Conservation (phyloP, 2,797 vertebrate species). For the Lithobates sylvaticus region DNA sequence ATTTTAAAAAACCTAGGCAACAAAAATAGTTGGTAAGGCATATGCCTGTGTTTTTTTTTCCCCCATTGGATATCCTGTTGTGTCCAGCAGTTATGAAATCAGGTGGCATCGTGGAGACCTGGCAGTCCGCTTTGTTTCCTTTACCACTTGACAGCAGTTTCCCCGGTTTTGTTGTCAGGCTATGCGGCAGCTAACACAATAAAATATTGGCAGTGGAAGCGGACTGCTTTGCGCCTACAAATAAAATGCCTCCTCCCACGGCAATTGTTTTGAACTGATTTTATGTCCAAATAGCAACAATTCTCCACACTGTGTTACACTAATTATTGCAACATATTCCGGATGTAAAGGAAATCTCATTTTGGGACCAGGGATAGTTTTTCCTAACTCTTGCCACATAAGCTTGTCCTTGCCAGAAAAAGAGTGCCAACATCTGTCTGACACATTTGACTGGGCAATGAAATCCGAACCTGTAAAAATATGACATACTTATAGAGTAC, state of each 20-base stretch:
- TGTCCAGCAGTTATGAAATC: constrained; percentile 29
- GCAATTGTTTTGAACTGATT: constrained; percentile 35
- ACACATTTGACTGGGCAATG: no score
- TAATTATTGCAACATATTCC: constrained; percentile 49
- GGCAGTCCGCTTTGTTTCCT: constrained; percentile 9
- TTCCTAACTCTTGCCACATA: constrained; percentile 58
- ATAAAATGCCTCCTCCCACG: constrained; percentile 46
- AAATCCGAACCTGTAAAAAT: no score
- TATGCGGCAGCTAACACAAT: constrained; percentile 27
- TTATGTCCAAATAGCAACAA: constrained; percentile 52
- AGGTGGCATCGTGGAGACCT: constrained; percentile 10
- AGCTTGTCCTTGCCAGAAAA: background rate
- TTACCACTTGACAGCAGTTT: background rate
- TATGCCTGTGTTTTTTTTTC: constrained; percentile 8
- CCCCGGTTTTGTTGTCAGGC: constrained; percentile 3
- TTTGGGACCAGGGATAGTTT: constrained; percentile 21
- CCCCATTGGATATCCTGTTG: constrained; percentile 38
- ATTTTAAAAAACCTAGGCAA: background rate
- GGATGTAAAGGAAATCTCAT: constrained; percentile 44
- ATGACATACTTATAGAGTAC: no score
- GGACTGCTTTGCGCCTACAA: constrained; percentile 31
- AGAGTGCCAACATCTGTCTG: no score
- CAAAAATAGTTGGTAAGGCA: background rate
- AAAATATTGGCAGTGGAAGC: constrained; percentile 48
- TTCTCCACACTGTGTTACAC: constrained; percentile 44